These are phyloP conservation scores for Polyommatus iphigenia DNA, from an alignment of 2,888 invertebrate species.

Conservation along the genomic window DNA sequence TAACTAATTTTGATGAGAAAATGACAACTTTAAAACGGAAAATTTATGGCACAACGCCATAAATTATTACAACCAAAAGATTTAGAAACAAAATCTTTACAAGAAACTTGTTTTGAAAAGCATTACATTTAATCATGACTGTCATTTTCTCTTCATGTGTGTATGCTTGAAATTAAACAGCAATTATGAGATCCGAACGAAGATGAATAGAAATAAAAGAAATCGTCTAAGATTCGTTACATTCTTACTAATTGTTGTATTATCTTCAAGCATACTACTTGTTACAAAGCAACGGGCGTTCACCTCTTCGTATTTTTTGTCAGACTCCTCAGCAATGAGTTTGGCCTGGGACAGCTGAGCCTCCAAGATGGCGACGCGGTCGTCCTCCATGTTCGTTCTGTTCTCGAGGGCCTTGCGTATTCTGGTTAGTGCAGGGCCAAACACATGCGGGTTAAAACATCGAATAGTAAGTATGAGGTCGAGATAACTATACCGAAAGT, in stretches of 20 bases:
- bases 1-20: slow-evolving; percentile 7
- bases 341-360: slow-evolving; percentile 99
- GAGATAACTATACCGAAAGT: background rate
- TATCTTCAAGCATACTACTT: slow-evolving; percentile 22
- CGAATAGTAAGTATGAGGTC: slow-evolving; percentile 46
- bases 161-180: slow-evolving; percentile 27
- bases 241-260: background rate
- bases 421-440: slow-evolving; percentile 84
- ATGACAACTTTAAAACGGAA: background rate
- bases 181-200: background rate
- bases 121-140: background rate
- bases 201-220: background rate
- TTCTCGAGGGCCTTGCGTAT: slow-evolving; percentile 99
- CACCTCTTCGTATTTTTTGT: slow-evolving; percentile 99
- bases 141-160: background rate
- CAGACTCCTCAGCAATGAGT: slow-evolving; percentile 99
- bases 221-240: background rate
- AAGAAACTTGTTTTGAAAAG: background rate
- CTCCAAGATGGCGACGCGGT: slow-evolving; percentile 98
- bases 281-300: slow-evolving; percentile 49
- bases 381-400: slow-evolving; percentile 99
- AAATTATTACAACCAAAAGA: background rate
- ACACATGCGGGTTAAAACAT: slow-evolving; percentile 79
- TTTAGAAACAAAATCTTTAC: background rate
- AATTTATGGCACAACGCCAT: background rate